Evolutionary conservation across 2,797 vertebrate genomes (phyloP), one percentile per base, ranked within the genome.

Genomic region (Thamnophis elegans): DNA sequence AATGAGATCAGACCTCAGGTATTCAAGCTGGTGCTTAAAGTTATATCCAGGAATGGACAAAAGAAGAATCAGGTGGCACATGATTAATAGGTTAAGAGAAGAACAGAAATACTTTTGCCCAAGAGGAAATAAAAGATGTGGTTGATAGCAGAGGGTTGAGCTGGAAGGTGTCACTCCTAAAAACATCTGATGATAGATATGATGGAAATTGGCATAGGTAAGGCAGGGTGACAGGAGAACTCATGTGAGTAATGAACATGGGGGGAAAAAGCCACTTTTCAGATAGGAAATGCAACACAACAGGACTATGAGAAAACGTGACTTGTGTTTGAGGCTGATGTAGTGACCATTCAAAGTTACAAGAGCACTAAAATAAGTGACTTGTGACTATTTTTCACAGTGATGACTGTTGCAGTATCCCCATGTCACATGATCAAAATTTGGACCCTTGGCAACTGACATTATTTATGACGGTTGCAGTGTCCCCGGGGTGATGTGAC

Each of bases 21-120:
- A 88, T 95, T 93, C n/a, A 86, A 55, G 53, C 93, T 94, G 89
- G 58, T 55, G 90, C 92, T 93, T 94, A 92, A 93, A 94, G 94
- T 95, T 13, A 5, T 32, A 32, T n/a, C 94, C 82, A 85, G 88
- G 91, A 92, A 94, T 91, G 95, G 89, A 95, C 82, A 58, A 91
- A 92, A 32, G 88, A 11, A 73, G 59, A 55, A 93, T 25, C 1
- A 4, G 0, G 10, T 60, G 88, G 85, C 28, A 25, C 25, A 51
- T 86, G 94, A 96, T 92, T 92, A 91, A 88, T 36, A 42, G 94
- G 85, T 89, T 90, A 89, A 90, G 92, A 91, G 88, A 4, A 36
- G 95, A 95, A 91, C 55, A 91, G 89, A 96, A 94, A 89, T 0
- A 0, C 85, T 93, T 90, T 93, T 91, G 78, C 88, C 55, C 90